Evolutionary conservation across 1,140 invertebrate species (phyloP).

Genomic region (Drosophila ficusphila): DNA sequence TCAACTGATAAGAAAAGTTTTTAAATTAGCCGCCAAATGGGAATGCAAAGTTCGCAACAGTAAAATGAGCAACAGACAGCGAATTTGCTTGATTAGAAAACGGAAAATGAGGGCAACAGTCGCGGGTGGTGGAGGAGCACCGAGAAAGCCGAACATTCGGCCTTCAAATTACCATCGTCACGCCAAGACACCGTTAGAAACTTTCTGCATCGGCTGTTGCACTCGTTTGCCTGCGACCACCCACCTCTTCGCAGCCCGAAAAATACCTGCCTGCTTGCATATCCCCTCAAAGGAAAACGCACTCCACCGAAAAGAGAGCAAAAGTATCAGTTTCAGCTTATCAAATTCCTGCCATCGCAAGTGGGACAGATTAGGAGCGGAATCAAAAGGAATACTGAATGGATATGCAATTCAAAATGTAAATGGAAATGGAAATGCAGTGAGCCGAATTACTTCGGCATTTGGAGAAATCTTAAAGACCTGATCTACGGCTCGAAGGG

Average conservation of each 20-base stretch:
- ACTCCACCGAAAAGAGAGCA: conserved; percentile 26
- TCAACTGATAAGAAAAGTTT: conserved; percentile 82
- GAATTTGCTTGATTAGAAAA: conserved; percentile 73
- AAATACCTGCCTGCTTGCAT: conserved; percentile 13
- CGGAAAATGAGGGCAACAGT: conserved; percentile 48
- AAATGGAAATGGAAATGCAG: conserved; percentile 56
- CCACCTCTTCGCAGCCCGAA: conserved; percentile 21
- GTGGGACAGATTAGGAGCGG: conserved; percentile 61
- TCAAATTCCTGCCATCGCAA: conserved; percentile 63
- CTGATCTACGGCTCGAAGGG: conserved; percentile 45
- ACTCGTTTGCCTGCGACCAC: conserved; percentile 1
- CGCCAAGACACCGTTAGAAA: conserved; percentile 78
- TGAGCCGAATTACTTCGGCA: conserved; percentile 43
- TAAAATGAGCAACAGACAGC: conserved; percentile 66
- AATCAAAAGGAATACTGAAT: conserved; percentile 50
- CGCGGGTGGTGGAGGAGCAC: conserved; percentile 9
- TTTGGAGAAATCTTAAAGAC: conserved; percentile 60
- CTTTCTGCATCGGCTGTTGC: conserved; percentile 46
- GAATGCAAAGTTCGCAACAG: conserved; percentile 69
- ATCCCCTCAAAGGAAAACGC: conserved; percentile 19
- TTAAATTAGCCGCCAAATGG: conserved; percentile 76
- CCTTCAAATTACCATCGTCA: conserved; percentile 71
- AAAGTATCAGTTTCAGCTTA: conserved; percentile 76
- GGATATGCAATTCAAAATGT: conserved; percentile 21
- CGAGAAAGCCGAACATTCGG: conserved; percentile 22